Evolutionary conservation across 2,888 invertebrate species (phyloP), one percentile per base, ranked within the genome.

Genomic region (Acleris cristana): DNA sequence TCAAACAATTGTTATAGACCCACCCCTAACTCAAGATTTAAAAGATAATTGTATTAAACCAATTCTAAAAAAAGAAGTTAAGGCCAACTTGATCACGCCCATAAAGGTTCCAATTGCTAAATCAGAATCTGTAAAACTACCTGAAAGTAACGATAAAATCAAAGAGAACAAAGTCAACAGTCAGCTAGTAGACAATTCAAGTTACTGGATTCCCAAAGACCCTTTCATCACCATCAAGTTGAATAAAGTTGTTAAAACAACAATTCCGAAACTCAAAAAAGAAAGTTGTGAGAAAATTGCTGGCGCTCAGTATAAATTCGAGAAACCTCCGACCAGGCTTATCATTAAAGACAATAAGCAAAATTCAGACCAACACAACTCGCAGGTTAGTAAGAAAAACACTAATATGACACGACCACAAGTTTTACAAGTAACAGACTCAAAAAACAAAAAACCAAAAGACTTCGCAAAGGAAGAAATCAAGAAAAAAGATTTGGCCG

Each of bases 331-430:
- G 54, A 65, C 86, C 23, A 90, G 90, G 75, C 80, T 93, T 65
- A 86, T 92, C 71, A 90, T 92, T 48, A 90, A 88, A 76, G 89
- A 91, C 49, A 86, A 80, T 44, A 86, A 84, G 74, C 80, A 78
- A 55, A 65, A 68, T 66, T 60, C 69, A 62, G 81, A 82, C 5
- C 71, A 76, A 40, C 72, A 76, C 66, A 69, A 76, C 71, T 60
- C 64, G 55, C 77, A 82, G 57, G 76, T 77, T 61, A 80, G 76
- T 55, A 87, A 86, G 79, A 71, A 74, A 54, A 86, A 74, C 67
- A 77, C 78, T 53, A 88, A 87, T 74, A 95, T 95, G 95, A 94
- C 95, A 64, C 92, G 95, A 72, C 95, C 95, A 55, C 95, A 95
- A 84, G 90, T 95, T 64, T 80, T 95, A 75, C 94, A 94, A 82